Percentiles rank a stretch among this genome's conserved stretches.
These are phyloP conservation scores for Nomada flava DNA, from an alignment of 2,888 invertebrate genomes.

Conservation along the genomic window DNA sequence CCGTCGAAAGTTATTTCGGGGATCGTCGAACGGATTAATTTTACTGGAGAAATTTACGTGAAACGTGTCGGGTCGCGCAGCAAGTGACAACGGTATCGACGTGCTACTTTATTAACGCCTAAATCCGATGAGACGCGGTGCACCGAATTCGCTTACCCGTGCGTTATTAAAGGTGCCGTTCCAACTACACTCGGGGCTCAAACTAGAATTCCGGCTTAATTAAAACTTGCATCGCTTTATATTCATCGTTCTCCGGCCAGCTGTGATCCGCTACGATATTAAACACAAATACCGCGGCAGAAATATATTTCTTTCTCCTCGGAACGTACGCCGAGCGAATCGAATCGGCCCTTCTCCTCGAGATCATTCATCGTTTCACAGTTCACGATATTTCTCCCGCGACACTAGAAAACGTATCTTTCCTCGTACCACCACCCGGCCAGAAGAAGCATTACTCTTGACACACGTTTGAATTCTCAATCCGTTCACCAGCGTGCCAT, in stretches of 20 bases:
- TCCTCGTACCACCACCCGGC: not conserved
- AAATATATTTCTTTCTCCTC: not conserved
- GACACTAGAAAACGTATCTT: not conserved
- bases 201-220: not conserved
- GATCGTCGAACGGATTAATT: slow-evolving; percentile 5
- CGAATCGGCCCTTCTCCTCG: not conserved
- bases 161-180: not conserved
- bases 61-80: slow-evolving; percentile 11
- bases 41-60: slow-evolving; percentile 26
- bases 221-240: not conserved
- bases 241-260: not conserved
- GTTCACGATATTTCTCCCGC: not conserved
- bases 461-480: slow-evolving; percentile 10
- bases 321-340: not conserved
- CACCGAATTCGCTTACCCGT: slow-evolving; percentile 18
- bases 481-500: not conserved
- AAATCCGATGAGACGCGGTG: slow-evolving; percentile 29
- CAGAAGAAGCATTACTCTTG: not conserved
- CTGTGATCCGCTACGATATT: not conserved
- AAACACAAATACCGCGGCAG: not conserved
- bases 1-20: slow-evolving; percentile 8
- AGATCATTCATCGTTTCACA: slow-evolving; percentile 2
- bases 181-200: not conserved
- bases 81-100: slow-evolving; percentile 13
- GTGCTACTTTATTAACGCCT: slow-evolving; percentile 15